phyloP scores from a whole-genome alignment of 1,140 invertebrate genomes.

The Aphelinus certus region DNA sequence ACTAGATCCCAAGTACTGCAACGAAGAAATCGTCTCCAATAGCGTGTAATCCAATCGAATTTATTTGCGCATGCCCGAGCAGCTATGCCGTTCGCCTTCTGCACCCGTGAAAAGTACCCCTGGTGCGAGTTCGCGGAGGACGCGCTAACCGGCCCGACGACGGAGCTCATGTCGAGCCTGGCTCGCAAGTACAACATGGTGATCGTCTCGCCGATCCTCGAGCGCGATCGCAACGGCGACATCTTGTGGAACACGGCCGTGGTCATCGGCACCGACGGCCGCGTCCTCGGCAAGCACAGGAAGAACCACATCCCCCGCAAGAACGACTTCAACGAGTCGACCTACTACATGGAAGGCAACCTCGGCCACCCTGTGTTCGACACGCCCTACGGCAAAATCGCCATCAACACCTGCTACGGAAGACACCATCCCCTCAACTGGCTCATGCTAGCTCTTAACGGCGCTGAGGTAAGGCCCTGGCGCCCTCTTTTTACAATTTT shows the following conservation, averaged over 20 bases:
- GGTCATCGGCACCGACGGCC: slow-evolving; percentile 88
- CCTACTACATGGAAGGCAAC: slow-evolving; percentile 96
- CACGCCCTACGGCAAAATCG: slow-evolving; percentile 88
- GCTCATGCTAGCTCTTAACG: slow-evolving; percentile 96
- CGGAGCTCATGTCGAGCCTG: slow-evolving; percentile 82
- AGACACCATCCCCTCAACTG: slow-evolving; percentile 98
- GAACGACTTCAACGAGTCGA: slow-evolving; percentile 98
- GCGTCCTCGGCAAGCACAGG: slow-evolving; percentile 91
- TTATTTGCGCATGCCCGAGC: slow-evolving; percentile 41
- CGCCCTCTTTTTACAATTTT: too few species aligned
- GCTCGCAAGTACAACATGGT: slow-evolving; percentile 93
- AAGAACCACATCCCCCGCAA: slow-evolving; percentile 99
- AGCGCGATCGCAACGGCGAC: slow-evolving; percentile 89
- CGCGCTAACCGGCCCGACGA: slow-evolving; percentile 87
- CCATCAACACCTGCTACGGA: slow-evolving; percentile 97
- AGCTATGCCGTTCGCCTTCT: slow-evolving; percentile 99
- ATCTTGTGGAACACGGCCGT: slow-evolving; percentile 97
- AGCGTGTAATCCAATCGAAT: background rate
- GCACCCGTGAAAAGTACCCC: slow-evolving; percentile 94
- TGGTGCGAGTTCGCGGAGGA: slow-evolving; percentile 98
- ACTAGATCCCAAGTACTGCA: too few species aligned
- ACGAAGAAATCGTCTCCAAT: too few species aligned
- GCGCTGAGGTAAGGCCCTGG: slow-evolving; percentile 76
- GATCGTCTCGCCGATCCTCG: slow-evolving; percentile 94
- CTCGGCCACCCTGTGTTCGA: slow-evolving; percentile 95